Evolutionary conservation across 2,797 vertebrate genomes (phyloP).

Genomic region (Urophycis tenuis): DNA sequence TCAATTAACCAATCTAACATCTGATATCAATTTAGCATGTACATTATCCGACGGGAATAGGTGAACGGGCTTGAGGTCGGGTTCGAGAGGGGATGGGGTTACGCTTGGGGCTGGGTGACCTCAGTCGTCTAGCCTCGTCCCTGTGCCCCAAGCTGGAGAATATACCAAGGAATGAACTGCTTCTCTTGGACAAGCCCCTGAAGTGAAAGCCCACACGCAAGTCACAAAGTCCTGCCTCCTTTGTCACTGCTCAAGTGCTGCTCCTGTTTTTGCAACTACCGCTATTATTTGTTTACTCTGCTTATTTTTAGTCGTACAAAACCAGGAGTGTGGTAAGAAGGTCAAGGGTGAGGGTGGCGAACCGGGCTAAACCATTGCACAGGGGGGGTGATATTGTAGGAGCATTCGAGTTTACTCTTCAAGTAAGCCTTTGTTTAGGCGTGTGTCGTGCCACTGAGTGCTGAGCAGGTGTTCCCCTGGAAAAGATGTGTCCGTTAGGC

Average conservation of each 20-base stretch:
- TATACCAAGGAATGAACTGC: background rate
- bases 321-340: background rate
- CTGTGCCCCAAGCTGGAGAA: background rate
- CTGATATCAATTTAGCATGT: background rate
- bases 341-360: background rate
- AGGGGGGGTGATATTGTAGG: constrained; percentile 14
- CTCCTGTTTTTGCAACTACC: background rate
- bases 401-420: constrained; percentile 29
- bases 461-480: background rate
- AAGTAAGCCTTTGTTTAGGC: constrained; percentile 33
- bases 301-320: background rate
- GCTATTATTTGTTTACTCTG: background rate
- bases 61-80: background rate
- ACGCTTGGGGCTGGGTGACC: background rate
- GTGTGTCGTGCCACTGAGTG: constrained; percentile 17
- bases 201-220: background rate
- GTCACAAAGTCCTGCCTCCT: background rate
- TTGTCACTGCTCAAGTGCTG: background rate
- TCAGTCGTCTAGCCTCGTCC: background rate
- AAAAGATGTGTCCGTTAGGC: background rate
- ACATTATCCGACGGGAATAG: background rate
- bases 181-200: background rate
- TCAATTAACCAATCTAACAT: background rate
- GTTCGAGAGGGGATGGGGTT: background rate
- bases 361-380: background rate